phyloP scores from a whole-genome alignment of 1,140 invertebrate genomes.

The Drosophila takahashii region DNA sequence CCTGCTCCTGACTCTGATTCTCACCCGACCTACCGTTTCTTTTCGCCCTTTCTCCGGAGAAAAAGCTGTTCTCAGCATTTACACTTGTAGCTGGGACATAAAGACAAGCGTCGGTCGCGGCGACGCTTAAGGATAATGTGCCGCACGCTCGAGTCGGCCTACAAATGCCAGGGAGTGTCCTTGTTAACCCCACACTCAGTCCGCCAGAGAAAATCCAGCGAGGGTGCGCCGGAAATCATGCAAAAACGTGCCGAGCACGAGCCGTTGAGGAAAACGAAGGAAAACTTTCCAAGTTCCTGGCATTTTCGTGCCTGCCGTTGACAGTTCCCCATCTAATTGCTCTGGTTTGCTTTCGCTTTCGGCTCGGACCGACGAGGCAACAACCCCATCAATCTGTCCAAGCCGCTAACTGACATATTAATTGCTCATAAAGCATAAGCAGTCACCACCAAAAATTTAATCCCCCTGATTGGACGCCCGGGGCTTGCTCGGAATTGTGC shows the following conservation, averaged over 20 bases:
- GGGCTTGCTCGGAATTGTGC: constrained; percentile 37
- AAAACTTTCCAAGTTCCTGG: constrained; percentile 42
- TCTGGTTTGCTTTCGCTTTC: constrained; percentile 27
- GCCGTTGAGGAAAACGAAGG: constrained; percentile 45
- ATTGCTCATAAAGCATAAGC: constrained; percentile 62
- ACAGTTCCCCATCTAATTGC: constrained; percentile 60
- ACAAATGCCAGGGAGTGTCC: constrained; percentile 54
- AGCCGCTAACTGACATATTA: constrained; percentile 59
- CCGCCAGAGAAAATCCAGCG: constrained; percentile 3
- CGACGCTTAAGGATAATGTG: constrained; percentile 78
- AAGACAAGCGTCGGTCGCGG: constrained; percentile 58
- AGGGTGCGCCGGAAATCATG: constrained; percentile 69
- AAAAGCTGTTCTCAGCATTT: constrained; percentile 65
- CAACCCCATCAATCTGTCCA: constrained; percentile 60
- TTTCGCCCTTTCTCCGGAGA: constrained; percentile 7
- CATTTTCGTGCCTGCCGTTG: constrained; percentile 54
- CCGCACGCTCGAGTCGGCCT: constrained; percentile 58
- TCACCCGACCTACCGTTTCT: neutral
- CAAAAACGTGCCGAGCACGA: constrained; percentile 76
- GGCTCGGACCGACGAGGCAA: constrained; percentile 11
- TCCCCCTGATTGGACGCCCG: constrained; percentile 14
- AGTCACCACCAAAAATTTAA: constrained; percentile 50
- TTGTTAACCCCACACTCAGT: constrained; percentile 35
- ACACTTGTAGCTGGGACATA: constrained; percentile 63
- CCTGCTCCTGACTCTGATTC: neutral